Conservation (phyloP, 2,797 vertebrate species). For the Delichon dasypus region DNA sequence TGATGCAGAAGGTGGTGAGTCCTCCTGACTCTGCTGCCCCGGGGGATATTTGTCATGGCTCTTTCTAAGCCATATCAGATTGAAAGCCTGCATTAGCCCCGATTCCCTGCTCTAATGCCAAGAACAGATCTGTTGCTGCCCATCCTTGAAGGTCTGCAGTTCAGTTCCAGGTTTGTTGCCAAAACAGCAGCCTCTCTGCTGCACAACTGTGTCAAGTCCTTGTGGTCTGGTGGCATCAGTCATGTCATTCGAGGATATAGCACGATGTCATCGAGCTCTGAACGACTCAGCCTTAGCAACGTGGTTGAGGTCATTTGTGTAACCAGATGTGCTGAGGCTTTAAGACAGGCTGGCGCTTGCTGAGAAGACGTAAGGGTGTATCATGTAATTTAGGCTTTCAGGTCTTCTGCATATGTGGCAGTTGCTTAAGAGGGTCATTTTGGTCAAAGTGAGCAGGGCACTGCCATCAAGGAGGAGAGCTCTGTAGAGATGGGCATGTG, state of each 20-base stretch:
- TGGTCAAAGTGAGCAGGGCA: background rate
- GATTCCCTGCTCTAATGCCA: background rate
- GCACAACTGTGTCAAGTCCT: fast-evolving
- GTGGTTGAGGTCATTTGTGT: background rate
- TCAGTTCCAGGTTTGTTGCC: background rate
- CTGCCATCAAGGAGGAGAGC: background rate
- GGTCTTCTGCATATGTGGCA: background rate
- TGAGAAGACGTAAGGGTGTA: background rate
- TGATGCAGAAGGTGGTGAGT: background rate
- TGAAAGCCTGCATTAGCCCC: background rate
- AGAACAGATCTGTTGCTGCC: background rate
- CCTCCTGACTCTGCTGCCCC: background rate
- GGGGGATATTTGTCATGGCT: background rate
- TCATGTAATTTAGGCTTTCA: background rate
- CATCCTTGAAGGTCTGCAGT: background rate
- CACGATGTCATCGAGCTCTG: background rate
- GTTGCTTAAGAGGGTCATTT: background rate
- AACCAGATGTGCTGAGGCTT: background rate
- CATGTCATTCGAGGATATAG: background rate
- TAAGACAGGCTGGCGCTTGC: background rate
- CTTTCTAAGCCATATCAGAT: background rate
- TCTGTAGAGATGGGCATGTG: background rate
- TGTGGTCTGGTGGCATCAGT: background rate
- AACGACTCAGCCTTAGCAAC: background rate
- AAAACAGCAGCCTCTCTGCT: background rate